A percentile compares a stretch with the other conserved stretches of the same genome.
Evolutionary conservation across 1,140 invertebrate species (phyloP).

Genomic region (Heliconius melpomene): DNA sequence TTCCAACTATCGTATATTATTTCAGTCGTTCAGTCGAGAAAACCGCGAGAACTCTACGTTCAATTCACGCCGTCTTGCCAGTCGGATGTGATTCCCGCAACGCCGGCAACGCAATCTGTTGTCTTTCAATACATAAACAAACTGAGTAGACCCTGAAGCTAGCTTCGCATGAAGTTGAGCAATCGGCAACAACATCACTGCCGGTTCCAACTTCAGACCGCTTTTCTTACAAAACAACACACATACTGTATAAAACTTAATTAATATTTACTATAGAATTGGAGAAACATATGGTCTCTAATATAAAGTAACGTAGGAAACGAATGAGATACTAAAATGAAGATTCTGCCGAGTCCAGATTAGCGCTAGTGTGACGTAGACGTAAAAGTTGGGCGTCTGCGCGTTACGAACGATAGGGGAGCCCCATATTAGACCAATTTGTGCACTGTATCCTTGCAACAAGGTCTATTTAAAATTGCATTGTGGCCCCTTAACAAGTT

Average conservation of each 20-base stretch:
- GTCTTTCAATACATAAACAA: conserved; percentile 80
- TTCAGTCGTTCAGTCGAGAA: conserved; percentile 33
- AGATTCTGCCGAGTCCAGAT: conserved; percentile 55
- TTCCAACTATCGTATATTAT: conserved; percentile 26
- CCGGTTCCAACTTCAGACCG: conserved; percentile 31
- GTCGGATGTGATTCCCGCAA: conserved; percentile 55
- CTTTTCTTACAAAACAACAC: conserved; percentile 9
- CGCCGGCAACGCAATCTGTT: conserved; percentile 76
- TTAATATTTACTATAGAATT: conserved; percentile 20
- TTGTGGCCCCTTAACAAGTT: conserved; percentile 49
- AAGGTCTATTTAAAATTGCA: conserved; percentile 58
- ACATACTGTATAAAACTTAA: conserved; percentile 8
- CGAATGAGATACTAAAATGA: conserved; percentile 34
- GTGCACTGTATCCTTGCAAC: conserved; percentile 57
- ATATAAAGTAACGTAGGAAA: conserved; percentile 26
- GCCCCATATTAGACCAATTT: conserved; percentile 52
- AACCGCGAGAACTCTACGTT: conserved; percentile 39
- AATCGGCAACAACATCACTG: conserved; percentile 24
- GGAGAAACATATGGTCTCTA: not conserved
- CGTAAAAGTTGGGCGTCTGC: conserved; percentile 68
- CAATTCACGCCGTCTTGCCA: conserved; percentile 64
- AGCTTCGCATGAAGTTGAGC: conserved; percentile 49
- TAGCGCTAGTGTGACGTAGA: conserved; percentile 70
- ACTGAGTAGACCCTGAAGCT: conserved; percentile 70
- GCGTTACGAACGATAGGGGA: conserved; percentile 52